Percentiles rank a stretch among this genome's conserved stretches.
Evolutionary conservation across 2,888 invertebrate species (phyloP).

Genomic region (Cheilosia variabilis): DNA sequence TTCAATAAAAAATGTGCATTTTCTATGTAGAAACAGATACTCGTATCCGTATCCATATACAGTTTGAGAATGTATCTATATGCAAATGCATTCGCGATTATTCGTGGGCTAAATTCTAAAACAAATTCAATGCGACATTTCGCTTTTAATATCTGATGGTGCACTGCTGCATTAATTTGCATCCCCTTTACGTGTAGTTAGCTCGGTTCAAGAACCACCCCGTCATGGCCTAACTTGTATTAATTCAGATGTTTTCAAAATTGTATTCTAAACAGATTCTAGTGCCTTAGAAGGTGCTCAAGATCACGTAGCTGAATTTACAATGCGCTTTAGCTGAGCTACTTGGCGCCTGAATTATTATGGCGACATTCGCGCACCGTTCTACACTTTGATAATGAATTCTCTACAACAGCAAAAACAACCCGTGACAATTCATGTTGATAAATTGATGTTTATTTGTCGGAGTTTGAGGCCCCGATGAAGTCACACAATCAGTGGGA

Average conservation of each 20-base stretch:
- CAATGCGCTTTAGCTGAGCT: constrained; percentile 13
- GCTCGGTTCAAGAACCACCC: constrained; percentile 62
- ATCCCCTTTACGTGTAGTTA: constrained; percentile 28
- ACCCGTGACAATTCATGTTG: neutral
- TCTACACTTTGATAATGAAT: neutral
- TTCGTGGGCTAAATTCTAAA: constrained; percentile 64
- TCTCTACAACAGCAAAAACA: neutral
- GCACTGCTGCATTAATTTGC: constrained; percentile 66
- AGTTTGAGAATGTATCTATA: constrained; percentile 27
- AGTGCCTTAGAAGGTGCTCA: constrained; percentile 30
- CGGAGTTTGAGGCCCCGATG: no score
- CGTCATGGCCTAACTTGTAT: constrained; percentile 42
- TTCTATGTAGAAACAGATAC: constrained; percentile 7
- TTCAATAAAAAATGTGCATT: constrained; percentile 48
- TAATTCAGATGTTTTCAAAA: constrained; percentile 42
- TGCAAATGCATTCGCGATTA: constrained; percentile 58
- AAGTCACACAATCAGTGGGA: neutral
- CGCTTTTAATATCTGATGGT: constrained; percentile 55
- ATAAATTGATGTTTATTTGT: neutral
- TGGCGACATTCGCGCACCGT: constrained; percentile 1
- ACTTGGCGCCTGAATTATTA: constrained; percentile 55
- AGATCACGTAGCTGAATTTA: constrained; percentile 36
- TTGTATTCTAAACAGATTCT: constrained; percentile 38
- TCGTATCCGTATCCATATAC: neutral
- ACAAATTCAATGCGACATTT: constrained; percentile 52